A percentile compares a stretch with the other conserved stretches of the same genome.
Evolutionary conservation across 2,888 invertebrate species (phyloP).

Genomic region (Drosophila mettleri): DNA sequence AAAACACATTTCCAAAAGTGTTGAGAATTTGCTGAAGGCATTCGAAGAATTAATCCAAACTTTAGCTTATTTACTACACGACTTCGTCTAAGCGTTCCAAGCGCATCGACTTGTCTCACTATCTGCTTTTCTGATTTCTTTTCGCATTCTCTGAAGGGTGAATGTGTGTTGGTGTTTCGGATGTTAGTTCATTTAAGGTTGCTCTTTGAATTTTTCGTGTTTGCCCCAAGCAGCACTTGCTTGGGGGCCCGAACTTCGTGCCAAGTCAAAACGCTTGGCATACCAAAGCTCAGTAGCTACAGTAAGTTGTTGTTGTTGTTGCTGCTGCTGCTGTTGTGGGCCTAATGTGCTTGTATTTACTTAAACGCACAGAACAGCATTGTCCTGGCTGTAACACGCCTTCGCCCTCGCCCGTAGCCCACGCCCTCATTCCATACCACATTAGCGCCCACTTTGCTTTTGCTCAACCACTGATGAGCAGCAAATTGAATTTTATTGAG

Average conservation of each 20-base stretch:
- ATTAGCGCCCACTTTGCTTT: slow-evolving; percentile 62
- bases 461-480: slow-evolving; percentile 60
- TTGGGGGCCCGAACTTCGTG: slow-evolving; percentile 23
- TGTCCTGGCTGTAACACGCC: slow-evolving; percentile 25
- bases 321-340: slow-evolving; percentile 36
- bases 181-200: slow-evolving; percentile 46
- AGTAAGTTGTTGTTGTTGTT: slow-evolving; percentile 9
- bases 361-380: slow-evolving; percentile 61
- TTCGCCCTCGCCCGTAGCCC: slow-evolving; percentile 1
- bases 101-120: neutral
- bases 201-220: slow-evolving; percentile 47
- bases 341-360: slow-evolving; percentile 77
- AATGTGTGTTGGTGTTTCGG: slow-evolving; percentile 6
- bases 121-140: too few relatives aligned
- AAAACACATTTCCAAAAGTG: slow-evolving; percentile 44
- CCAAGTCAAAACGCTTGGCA: too few relatives aligned
- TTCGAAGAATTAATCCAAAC: slow-evolving; percentile 43
- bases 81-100: slow-evolving; percentile 5
- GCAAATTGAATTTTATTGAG: slow-evolving; percentile 77
- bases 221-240: slow-evolving; percentile 55
- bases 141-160: slow-evolving; percentile 18
- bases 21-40: slow-evolving; percentile 45
- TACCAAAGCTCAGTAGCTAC: slow-evolving; percentile 17
- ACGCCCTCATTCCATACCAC: slow-evolving; percentile 23
- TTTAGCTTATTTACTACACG: too few relatives aligned